These are phyloP conservation scores for Sitta carolinensis DNA, from an alignment of 2,797 vertebrate species.

Conservation along the genomic window DNA sequence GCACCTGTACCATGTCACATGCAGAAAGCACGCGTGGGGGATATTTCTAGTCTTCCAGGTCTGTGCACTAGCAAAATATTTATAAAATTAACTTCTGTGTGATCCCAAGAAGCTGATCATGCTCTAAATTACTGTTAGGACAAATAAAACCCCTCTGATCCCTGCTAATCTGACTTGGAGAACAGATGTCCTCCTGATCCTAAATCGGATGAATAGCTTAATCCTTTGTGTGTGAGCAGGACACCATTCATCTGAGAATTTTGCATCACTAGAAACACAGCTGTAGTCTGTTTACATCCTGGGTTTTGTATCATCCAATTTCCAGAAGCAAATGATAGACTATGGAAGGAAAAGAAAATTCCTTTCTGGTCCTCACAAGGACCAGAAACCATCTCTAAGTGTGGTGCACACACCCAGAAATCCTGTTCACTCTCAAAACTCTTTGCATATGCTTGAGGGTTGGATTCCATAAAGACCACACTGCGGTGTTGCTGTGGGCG, in stretches of 20 bases:
- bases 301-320: background rate
- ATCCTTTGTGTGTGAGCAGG: constrained; percentile 44
- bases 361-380: background rate
- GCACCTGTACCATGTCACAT: background rate
- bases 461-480: background rate
- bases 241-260: constrained; percentile 43
- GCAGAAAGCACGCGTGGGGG: background rate
- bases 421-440: background rate
- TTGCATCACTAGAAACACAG: constrained; percentile 44
- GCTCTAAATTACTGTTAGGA: constrained; percentile 49
- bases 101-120: constrained; percentile 52
- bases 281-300: constrained; percentile 53
- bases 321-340: background rate
- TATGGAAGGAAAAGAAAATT: constrained; percentile 8
- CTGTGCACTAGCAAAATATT: background rate
- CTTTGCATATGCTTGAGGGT: background rate
- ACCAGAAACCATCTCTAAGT: background rate
- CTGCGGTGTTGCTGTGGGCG: too few species aligned
- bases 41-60: background rate
- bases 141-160: constrained; percentile 57
- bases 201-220: constrained; percentile 49
- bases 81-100: constrained; percentile 36
- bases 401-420: background rate
- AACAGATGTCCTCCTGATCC: constrained; percentile 56
- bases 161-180: constrained; percentile 58